Evolutionary conservation across 2,113 vertebrate species (phyloP).

Genomic region (Cheilinus undulatus): DNA sequence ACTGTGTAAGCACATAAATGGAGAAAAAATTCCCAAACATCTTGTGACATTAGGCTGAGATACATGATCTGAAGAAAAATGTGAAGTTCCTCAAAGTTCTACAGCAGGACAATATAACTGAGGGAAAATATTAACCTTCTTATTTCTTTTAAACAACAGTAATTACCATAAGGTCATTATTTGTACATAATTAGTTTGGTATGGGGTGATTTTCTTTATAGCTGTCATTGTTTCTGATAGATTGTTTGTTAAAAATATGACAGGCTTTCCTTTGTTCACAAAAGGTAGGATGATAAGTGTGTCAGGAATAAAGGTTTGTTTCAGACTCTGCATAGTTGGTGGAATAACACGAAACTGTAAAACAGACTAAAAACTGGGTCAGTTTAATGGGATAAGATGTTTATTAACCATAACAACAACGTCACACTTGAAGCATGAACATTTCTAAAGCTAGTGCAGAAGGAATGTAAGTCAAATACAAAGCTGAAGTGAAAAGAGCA

Average conservation of each 20-base stretch:
- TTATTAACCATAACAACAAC: conserved; percentile 49
- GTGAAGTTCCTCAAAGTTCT: background rate
- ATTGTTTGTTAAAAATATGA: background rate
- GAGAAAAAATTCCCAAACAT: background rate
- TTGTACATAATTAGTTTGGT: too few relatives aligned
- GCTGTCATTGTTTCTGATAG: too few relatives aligned
- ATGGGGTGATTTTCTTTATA: too few relatives aligned
- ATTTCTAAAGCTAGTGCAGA: background rate
- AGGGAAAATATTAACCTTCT: background rate
- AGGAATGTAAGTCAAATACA: background rate
- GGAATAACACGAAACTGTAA: background rate
- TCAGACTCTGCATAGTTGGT: background rate
- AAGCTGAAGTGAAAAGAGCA: background rate
- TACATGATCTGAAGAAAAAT: background rate
- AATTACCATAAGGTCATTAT: too few relatives aligned
- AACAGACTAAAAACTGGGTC: conserved; percentile 10
- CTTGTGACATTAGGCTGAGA: background rate
- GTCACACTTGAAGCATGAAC: conserved; percentile 10
- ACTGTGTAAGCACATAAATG: background rate
- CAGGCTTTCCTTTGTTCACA: background rate
- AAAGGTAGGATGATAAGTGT: background rate
- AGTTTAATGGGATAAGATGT: conserved; percentile 28
- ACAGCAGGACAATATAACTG: background rate
- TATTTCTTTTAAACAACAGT: background rate
- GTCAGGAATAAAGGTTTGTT: background rate